phyloP scores from a whole-genome alignment of 2,888 invertebrate genomes.

The Lomographa bimaculata region DNA sequence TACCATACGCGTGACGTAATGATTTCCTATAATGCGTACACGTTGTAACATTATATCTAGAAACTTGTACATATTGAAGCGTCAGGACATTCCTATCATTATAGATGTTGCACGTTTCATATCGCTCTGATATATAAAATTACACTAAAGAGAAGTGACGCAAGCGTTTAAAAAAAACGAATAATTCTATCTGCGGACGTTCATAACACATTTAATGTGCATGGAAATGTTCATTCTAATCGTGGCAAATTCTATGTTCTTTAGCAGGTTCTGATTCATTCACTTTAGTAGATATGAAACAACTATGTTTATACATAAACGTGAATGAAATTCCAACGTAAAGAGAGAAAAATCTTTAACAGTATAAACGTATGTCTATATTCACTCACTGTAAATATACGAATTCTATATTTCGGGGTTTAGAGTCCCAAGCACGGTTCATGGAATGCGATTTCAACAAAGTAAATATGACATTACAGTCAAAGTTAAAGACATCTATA shows the following conservation, averaged over 20 bases:
- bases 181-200: slow-evolving; percentile 17
- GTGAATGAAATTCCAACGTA: too few relatives aligned
- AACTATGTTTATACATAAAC: not conserved
- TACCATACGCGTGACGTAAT: not conserved
- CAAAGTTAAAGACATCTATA: slow-evolving; percentile 30
- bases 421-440: slow-evolving; percentile 12
- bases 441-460: slow-evolving; percentile 32
- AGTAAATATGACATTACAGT: slow-evolving; percentile 23
- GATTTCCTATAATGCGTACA: not conserved
- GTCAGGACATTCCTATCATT: slow-evolving; percentile 37
- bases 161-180: slow-evolving; percentile 42
- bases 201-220: slow-evolving; percentile 15
- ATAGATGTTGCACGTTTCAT: slow-evolving; percentile 39
- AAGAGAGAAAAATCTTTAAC: not conserved
- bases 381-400: too few relatives aligned
- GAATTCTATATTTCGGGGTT: too few relatives aligned
- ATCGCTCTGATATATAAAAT: slow-evolving; percentile 45
- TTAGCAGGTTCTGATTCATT: too few relatives aligned
- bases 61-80: slow-evolving; percentile 26
- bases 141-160: slow-evolving; percentile 46
- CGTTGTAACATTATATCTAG: slow-evolving; percentile 3
- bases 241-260: slow-evolving; percentile 2
- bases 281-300: not conserved
- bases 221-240: slow-evolving; percentile 1
- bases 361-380: too few relatives aligned